Base-by-base conservation (phyloP, 2,888 invertebrate species). In the Xanthorhoe designata region DNA sequence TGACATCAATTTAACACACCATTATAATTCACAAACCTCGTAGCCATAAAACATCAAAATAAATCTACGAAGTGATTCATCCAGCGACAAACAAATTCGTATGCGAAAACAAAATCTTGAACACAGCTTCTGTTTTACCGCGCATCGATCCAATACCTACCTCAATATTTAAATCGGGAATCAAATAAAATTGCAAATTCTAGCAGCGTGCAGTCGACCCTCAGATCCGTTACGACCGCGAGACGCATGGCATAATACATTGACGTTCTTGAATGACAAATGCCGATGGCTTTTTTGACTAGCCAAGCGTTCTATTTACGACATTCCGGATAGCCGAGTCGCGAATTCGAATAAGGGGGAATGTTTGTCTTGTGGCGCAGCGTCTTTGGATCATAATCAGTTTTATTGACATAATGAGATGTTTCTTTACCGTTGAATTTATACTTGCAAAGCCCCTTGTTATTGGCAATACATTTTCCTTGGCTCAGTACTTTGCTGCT, bases 161-260 rank as follows among this genome's bases (percentile, higher is more conserved):
- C 78, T 77, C 78, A 79, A 78, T 82, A 84, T 85, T 82, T 80
- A 82, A 86, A 86, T 84, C 79, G 79, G 74, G 79, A 83, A 84
- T 83, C 80, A 82, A 83, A 85, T 83, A 82, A 84, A 84, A 87
- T 86, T 85, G 80, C 74, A 78, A 80, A 86, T 86, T 85, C 84
- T 63, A 68, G 32, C 38, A 64, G 65, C 73, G 76, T 73, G 71
- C 73, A 72, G 70, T 70, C 76, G 78, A 74, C 76, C 75, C 77
- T 70, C 68, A 72, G 78, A 74, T 79, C 75, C 75, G 80, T 80
- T 76, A 79, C 80, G 74, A 73, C 73, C 73, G 75, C 75, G 75
- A 74, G 74, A 78, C 78, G 77, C 79, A 79, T 77, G 75, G 75
- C 77, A 73, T 77, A 76, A 78, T 77, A 78, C 77, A 77, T 78